phyloP scores from a whole-genome alignment of 30 jellyfish, hydroid and myxozoan genomes.

The Clytia hemisphaerica region DNA sequence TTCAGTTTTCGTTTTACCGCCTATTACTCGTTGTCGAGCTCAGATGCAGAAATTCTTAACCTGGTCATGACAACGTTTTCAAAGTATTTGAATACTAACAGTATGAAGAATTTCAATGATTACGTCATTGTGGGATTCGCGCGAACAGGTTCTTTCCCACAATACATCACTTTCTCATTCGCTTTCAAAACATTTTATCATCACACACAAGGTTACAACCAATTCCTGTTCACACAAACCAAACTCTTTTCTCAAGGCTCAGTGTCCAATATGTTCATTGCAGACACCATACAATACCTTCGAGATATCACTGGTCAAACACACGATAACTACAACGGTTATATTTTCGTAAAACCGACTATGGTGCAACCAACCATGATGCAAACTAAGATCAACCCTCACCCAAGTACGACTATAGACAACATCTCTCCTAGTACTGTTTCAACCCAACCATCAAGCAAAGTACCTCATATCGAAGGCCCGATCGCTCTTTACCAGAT shows the following conservation, averaged over 20 bases:
- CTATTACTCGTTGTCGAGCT: background rate
- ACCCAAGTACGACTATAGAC: too few species aligned
- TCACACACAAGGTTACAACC: background rate
- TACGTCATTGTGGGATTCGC: background rate
- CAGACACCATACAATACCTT: background rate
- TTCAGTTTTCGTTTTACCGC: background rate
- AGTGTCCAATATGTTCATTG: background rate
- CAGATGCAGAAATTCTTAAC: background rate
- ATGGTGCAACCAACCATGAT: constrained; percentile 10
- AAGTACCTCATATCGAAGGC: background rate
- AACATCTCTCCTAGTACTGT: too few species aligned
- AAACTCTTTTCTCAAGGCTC: background rate
- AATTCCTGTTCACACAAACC: background rate
- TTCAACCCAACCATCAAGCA: background rate
- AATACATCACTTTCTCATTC: background rate
- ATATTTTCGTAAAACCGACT: background rate
- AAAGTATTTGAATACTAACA: background rate
- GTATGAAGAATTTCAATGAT: background rate
- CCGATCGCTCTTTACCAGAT: background rate
- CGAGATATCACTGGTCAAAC: background rate
- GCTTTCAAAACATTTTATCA: background rate
- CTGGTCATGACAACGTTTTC: background rate
- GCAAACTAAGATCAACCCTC: too few species aligned
- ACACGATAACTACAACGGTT: background rate
- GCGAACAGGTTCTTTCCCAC: background rate